phyloP scores from a whole-genome alignment of 1,140 invertebrate species.

The Heliconius congener region DNA sequence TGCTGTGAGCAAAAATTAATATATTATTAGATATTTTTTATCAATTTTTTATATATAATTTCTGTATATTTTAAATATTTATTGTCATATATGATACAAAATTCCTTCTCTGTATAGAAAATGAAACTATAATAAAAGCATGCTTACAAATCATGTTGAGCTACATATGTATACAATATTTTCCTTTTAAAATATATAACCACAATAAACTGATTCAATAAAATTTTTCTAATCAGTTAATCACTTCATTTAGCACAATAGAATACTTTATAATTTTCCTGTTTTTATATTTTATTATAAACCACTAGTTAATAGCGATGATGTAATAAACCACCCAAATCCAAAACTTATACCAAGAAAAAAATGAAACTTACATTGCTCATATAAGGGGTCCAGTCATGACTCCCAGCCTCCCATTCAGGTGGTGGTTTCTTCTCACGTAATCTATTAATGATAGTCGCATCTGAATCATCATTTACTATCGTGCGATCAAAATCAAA shows the following conservation, averaged over 20 bases:
- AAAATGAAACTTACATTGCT: conserved; percentile 32
- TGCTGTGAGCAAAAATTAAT: too few species aligned
- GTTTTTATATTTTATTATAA: background rate
- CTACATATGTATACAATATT: too few species aligned
- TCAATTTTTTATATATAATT: too few species aligned
- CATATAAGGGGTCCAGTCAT: conserved; percentile 77
- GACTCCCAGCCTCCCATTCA: conserved; percentile 60
- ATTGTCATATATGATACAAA: too few species aligned
- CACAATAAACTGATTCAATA: background rate
- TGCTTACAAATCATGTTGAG: too few species aligned
- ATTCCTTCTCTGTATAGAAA: too few species aligned
- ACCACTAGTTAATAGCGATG: background rate
- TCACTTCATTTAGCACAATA: background rate
- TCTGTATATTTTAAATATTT: too few species aligned
- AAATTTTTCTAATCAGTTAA: background rate
- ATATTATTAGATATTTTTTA: too few species aligned
- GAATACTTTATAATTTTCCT: background rate
- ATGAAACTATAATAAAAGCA: too few species aligned
- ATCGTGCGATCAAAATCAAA: conserved; percentile 78
- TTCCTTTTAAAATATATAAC: background rate
- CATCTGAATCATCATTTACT: conserved; percentile 71
- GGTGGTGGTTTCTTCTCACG: conserved; percentile 67
- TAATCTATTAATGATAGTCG: conserved; percentile 69
- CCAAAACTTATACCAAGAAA: background rate
- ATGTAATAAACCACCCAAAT: background rate